Percentiles rank a stretch among this genome's conserved stretches.
Evolutionary conservation across 2,888 invertebrate genomes (phyloP).

Genomic region (Drosophila dives): DNA sequence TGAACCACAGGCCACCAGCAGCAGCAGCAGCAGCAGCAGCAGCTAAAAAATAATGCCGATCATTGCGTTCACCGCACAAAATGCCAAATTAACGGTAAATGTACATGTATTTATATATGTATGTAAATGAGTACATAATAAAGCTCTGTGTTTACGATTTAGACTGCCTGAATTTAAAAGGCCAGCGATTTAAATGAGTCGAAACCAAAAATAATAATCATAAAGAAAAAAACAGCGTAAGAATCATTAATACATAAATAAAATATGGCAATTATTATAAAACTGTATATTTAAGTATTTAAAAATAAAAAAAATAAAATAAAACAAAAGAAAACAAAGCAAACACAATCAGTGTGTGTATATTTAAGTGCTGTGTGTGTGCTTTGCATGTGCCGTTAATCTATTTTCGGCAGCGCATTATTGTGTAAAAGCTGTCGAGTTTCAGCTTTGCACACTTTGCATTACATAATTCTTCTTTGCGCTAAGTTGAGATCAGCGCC

Average conservation of each 20-base stretch:
- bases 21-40: conserved; percentile 19
- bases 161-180: conserved; percentile 42
- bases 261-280: conserved; percentile 45
- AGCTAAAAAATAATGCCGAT: conserved; percentile 38
- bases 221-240: conserved; percentile 1
- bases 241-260: conserved; percentile 29
- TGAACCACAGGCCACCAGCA: conserved; percentile 52
- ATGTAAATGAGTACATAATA: neutral
- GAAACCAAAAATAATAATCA: neutral
- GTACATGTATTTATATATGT: conserved; percentile 1
- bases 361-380: neutral
- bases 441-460: conserved; percentile 6
- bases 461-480: conserved; percentile 29
- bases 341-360: neutral
- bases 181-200: conserved; percentile 46
- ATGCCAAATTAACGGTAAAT: conserved; percentile 60
- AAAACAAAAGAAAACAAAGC: neutral
- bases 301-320: neutral
- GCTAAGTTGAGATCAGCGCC: conserved; percentile 10
- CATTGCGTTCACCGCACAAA: conserved; percentile 44
- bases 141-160: conserved; percentile 47
- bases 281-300: conserved; percentile 20
- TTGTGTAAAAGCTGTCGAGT: conserved; percentile 20
- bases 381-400: conserved; percentile 18
- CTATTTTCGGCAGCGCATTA: conserved; percentile 28